Percentiles rank a stretch among this genome's conserved stretches.
Evolutionary conservation across 2,113 vertebrate species (phyloP).

Genomic region (Corynorhinus townsendii): DNA sequence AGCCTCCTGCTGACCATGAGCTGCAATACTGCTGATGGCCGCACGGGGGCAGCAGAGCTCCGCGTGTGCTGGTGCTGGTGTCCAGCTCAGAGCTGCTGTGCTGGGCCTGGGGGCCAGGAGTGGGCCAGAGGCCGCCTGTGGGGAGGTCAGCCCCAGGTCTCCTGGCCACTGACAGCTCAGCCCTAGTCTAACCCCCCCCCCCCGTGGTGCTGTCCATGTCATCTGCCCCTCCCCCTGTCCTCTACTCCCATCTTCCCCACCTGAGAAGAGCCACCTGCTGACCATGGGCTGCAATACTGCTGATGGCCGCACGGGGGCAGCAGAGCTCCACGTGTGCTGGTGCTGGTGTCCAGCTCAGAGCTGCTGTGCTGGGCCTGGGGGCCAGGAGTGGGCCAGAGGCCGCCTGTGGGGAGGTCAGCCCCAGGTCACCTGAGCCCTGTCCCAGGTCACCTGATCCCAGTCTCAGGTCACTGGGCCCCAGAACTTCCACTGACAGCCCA

Average conservation of each 20-base stretch:
- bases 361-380: background rate
- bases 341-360: too few relatives aligned
- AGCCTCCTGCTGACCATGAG: background rate
- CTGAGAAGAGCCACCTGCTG: background rate
- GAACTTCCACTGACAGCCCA: too few relatives aligned
- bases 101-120: too few relatives aligned
- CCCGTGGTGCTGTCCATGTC: too few relatives aligned
- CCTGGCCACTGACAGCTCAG: too few relatives aligned
- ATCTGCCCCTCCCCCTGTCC: background rate
- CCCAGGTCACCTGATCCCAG: too few relatives aligned
- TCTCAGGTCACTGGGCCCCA: too few relatives aligned
- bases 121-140: background rate
- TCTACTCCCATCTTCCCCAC: too few relatives aligned
- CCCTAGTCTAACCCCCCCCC: too few relatives aligned
- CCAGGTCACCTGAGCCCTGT: background rate
- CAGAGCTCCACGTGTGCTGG: background rate
- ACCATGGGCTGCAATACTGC: background rate
- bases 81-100: background rate
- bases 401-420: background rate
- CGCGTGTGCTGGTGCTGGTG: rapidly evolving
- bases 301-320: background rate
- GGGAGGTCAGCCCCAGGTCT: background rate
- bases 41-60: background rate
- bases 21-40: background rate
- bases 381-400: background rate